A percentile compares a stretch with the other conserved stretches of the same genome.
phyloP scores from a whole-genome alignment of 1,140 invertebrate species.

The Nasonia giraulti region DNA sequence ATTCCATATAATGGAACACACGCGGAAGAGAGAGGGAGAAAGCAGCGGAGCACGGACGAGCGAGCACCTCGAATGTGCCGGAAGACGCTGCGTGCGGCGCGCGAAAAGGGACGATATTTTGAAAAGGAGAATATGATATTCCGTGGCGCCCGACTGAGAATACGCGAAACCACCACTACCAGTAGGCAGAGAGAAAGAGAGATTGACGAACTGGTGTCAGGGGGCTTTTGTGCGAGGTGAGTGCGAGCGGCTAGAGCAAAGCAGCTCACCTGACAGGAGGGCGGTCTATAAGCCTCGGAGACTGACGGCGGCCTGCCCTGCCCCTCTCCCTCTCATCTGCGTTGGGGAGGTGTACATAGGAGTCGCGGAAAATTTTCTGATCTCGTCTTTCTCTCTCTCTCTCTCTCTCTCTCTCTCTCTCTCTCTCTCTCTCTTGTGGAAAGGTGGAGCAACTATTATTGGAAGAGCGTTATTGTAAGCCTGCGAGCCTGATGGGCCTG shows the following conservation, averaged over 20 bases:
- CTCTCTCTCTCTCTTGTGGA: not conserved
- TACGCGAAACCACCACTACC: constrained; percentile 11
- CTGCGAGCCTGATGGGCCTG: not conserved
- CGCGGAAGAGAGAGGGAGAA: not conserved
- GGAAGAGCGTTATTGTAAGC: constrained; percentile 21
- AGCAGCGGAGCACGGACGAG: not conserved
- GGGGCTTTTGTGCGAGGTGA: constrained; percentile 6
- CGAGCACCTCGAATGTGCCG: not conserved
- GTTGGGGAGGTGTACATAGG: not conserved
- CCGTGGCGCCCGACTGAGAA: constrained; percentile 22
- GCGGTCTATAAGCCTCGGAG: not conserved
- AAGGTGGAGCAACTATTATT: constrained; percentile 25
- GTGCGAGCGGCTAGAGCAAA: no score
- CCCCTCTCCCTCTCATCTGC: not conserved
- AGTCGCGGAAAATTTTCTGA: constrained; percentile 24
- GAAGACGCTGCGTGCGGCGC: not conserved
- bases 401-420: no score
- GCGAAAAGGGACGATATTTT: not conserved
- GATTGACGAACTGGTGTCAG: constrained; percentile 14
- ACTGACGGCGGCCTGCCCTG: constrained; percentile 5
- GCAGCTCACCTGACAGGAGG: constrained; percentile 43
- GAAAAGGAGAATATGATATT: constrained; percentile 27
- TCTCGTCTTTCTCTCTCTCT: not conserved
- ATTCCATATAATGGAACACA: not conserved
- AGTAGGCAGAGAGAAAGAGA: not conserved